Evolutionary conservation across 2,113 vertebrate genomes (phyloP).

Genomic region (Corythoichthys haematopterus): DNA sequence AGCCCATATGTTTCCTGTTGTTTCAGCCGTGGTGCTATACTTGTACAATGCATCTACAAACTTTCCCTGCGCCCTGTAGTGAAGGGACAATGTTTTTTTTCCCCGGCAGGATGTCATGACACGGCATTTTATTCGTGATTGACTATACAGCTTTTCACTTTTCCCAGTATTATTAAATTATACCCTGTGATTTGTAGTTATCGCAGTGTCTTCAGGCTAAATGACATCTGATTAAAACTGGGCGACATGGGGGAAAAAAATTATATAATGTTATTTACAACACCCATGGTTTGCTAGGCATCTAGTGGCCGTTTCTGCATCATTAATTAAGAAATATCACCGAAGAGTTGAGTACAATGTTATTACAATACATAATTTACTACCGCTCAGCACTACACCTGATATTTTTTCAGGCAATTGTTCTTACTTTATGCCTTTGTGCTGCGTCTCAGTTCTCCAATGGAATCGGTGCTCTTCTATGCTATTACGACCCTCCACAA

Average conservation of each 20-base stretch:
- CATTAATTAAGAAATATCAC: no score
- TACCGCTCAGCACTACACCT: not conserved
- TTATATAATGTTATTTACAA: no score
- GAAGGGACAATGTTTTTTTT: not conserved
- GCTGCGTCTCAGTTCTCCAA: constrained; percentile 77
- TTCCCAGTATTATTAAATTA: no score
- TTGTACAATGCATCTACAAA: not conserved
- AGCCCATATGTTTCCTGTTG: not conserved
- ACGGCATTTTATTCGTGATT: not conserved
- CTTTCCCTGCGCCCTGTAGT: not conserved
- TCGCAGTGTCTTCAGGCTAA: not conserved
- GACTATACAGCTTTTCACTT: no score
- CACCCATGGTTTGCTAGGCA: no score
- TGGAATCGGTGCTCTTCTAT: constrained; percentile 94
- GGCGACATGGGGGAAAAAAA: no score
- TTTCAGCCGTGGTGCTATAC: not conserved
- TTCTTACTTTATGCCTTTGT: not conserved
- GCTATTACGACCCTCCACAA: constrained; percentile 98
- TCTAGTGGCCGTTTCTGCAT: no score
- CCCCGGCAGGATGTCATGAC: not conserved
- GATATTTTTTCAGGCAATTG: not conserved
- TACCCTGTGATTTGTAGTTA: not conserved
- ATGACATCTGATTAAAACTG: not conserved
- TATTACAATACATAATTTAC: not conserved
- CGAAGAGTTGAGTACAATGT: not conserved